Evolutionary conservation across 30 jellyfish, hydroid and myxozoan genomes (phyloP).

Genomic region (Pelagia noctiluca): DNA sequence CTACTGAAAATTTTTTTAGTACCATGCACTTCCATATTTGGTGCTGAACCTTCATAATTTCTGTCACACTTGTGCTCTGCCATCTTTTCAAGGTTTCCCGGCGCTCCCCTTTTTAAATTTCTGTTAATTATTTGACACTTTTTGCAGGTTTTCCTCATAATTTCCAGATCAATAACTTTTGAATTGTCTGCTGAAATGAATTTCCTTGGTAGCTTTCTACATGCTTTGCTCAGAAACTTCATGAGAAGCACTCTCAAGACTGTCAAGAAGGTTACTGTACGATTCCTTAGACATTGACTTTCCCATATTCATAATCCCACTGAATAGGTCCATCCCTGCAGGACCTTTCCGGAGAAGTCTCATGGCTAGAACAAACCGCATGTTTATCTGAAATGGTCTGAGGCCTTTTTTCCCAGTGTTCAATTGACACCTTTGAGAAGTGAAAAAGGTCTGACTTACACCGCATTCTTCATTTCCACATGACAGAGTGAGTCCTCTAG

Average conservation of each 20-base stretch:
- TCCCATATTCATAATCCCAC: slow-evolving; percentile 15
- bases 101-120: background rate
- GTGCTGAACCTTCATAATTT: background rate
- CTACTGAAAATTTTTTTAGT: background rate
- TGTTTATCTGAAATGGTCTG: no score
- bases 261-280: background rate
- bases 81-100: background rate
- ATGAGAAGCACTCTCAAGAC: background rate
- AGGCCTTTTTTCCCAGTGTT: no score
- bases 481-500: no score
- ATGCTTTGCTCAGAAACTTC: slow-evolving; percentile 8
- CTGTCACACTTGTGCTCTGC: slow-evolving; percentile 12
- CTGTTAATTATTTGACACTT: background rate
- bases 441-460: no score
- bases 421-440: no score
- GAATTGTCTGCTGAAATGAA: slow-evolving; percentile 9
- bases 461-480: no score
- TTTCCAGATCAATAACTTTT: slow-evolving; percentile 16
- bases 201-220: slow-evolving; percentile 5
- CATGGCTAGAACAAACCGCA: no score
- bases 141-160: slow-evolving; percentile 19
- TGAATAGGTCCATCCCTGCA: slow-evolving; percentile 2
- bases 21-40: slow-evolving; percentile 1
- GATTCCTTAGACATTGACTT: background rate
- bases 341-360: slow-evolving; percentile 17